Base-by-base conservation (phyloP, 2,797 vertebrate species). In the Melopsittacus undulatus region DNA sequence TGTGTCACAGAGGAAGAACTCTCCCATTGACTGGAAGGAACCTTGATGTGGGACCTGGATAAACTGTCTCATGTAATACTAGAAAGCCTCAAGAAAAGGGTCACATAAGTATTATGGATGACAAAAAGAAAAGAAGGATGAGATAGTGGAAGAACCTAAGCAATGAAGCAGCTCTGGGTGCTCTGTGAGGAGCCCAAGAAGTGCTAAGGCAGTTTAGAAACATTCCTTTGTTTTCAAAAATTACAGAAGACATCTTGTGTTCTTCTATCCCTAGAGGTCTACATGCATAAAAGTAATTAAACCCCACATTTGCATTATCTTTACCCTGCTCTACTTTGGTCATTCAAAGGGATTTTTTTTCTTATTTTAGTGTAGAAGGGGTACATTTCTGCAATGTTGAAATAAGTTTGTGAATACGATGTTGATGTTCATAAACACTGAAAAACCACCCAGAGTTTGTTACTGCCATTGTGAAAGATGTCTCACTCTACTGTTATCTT, bases 401-500 rank as follows among this genome's bases (percentile, higher is more conserved):
- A 94, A 74, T 84, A 92, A 92, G 67, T 90, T 91, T 81, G 48
- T 68, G 74, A 89, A 89, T 66, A 72, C 9, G 74, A 18, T 34
- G 26, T 49, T 92, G 45, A 93, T 89, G 56, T 88, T 94, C 88
- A 77, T 89, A 91, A 88, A 86, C 87, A 67, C 2, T 51, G 59
- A 73, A 94, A 96, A 95, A 85, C 15, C 34, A 75, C 80, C 59
- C 68, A 21, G 26, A 77, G 43, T 91, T 85, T 95, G 69, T 86
- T 95, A 61, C 70, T 81, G 95, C 68, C 62, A 29, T 85, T 96
- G 56, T 96, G 78, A 96, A 95, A 93, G 83, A 95, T 95, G n/a
- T 73, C 77, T 84, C 34, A 77, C 32, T 94, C 69, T 80, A 83
- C 92, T 92, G 75, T 95, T 92, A 95, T 91, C 83, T 92, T 89